A percentile compares a stretch with the other conserved stretches of the same genome.
These are phyloP conservation scores for Enteromius afrohamiltoni DNA, from an alignment of 2,797 vertebrate species.

Conservation along the genomic window DNA sequence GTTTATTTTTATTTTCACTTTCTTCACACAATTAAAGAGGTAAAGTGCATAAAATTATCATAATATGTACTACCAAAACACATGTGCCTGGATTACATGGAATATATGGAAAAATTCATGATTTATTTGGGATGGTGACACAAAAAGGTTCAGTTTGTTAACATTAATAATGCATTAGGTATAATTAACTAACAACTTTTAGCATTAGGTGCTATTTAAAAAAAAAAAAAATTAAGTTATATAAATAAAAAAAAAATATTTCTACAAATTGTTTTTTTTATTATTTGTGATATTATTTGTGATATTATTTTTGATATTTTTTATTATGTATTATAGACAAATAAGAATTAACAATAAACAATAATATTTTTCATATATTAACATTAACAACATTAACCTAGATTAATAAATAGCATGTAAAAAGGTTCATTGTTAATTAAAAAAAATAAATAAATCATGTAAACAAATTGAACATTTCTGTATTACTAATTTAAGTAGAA, in stretches of 20 bases:
- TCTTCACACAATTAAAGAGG: conserved; percentile 4
- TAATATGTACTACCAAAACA: neutral
- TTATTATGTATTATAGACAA: too few species aligned
- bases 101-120: neutral
- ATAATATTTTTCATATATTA: neutral
- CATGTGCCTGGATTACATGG: neutral
- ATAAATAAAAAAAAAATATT: neutral
- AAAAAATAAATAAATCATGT: neutral
- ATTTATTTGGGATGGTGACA: neutral
- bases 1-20: neutral
- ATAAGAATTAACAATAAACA: neutral
- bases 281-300: too few species aligned
- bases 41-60: neutral
- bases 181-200: neutral
- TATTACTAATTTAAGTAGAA: neutral
- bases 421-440: neutral
- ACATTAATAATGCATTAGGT: neutral
- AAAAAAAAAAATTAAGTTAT: neutral
- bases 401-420: neutral
- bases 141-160: neutral
- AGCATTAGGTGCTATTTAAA: neutral
- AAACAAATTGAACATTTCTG: neutral
- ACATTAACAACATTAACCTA: neutral
- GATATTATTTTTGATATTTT: too few species aligned
- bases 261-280: too few species aligned